These are phyloP conservation scores for Sebastes iracundus DNA, from an alignment of 2,797 vertebrate species.

Conservation along the genomic window DNA sequence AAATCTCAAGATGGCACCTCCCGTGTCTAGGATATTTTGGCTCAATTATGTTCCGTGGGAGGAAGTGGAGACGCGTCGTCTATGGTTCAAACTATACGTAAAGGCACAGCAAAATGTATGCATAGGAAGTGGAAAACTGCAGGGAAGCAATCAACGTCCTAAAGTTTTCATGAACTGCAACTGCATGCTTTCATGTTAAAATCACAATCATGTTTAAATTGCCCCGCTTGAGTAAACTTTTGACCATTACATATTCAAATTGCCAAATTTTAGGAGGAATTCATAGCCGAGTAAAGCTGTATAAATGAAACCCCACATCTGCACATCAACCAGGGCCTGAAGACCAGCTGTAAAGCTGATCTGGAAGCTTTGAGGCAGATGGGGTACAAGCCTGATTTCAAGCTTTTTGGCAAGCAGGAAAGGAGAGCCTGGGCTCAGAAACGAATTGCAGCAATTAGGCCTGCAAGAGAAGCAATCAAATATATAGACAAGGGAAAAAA, in stretches of 20 bases:
- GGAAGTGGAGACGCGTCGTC: no score
- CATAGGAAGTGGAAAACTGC: neutral
- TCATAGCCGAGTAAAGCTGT: slow-evolving; percentile 7
- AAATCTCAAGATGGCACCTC: no score
- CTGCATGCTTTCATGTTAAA: slow-evolving; percentile 9
- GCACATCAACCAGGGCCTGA: slow-evolving; percentile 23
- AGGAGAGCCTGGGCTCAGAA: slow-evolving; percentile 27
- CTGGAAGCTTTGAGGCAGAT: slow-evolving; percentile 53
- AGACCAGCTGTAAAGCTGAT: slow-evolving; percentile 53
- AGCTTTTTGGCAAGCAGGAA: slow-evolving; percentile 48
- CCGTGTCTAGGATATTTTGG: no score
- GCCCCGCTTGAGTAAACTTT: slow-evolving; percentile 23
- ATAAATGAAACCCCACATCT: slow-evolving; percentile 40
- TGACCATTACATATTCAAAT: slow-evolving; percentile 35
- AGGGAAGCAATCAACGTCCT: slow-evolving; percentile 11
- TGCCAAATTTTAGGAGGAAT: slow-evolving; percentile 1
- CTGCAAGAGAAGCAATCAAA: slow-evolving; percentile 29
- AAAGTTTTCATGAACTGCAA: slow-evolving; percentile 25
- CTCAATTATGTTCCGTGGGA: no score
- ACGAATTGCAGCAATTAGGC: slow-evolving; percentile 52
- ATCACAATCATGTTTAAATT: slow-evolving; percentile 30
- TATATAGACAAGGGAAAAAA: slow-evolving; percentile 8
- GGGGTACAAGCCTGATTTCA: slow-evolving; percentile 42
- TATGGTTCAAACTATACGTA: no score
- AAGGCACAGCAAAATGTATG: neutral